Evolutionary conservation across 1,140 invertebrate species (phyloP), one percentile per base, ranked within the genome.

Genomic region (Panonychus citri): DNA sequence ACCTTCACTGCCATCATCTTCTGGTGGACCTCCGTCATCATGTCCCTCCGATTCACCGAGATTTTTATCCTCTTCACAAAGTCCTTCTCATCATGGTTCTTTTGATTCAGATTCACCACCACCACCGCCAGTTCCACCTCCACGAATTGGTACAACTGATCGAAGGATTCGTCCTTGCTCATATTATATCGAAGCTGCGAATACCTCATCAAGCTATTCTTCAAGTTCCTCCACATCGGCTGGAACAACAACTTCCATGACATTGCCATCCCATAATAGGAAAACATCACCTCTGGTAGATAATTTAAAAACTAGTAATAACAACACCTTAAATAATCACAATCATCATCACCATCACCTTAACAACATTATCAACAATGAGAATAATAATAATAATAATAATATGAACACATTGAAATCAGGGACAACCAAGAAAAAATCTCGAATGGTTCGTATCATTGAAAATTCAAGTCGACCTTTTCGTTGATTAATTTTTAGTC

Each of bases 381-480:
- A 40, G 39, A n/a, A 40, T 40, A 40, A 17, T 17, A 21, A 21
- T n/a, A 46, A 24, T n/a, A n/a, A 46, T 19, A n/a, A 46, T 46
- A 13, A 46, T n/a, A 13, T 46, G 43, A 46, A 46, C 43, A 46
- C 43, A 10, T n/a, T 21, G n/a, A n/a, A 46, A 21, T 24, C 25
- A 24, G 17, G 25, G 26, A 51, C 24, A 21, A 28, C 17, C 26
- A 51, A 51, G 27, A 27, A 24, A 51, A 51, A 51, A 27, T 21
- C 25, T 51, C 49, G 49, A 15, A 51, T 51, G 49, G 13, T 7
- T 26, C 24, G 26, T 13, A 51, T 51, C 2, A 26, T 51, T 28
- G 49, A 51, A 51, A 51, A 51, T 51, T 28, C 24, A 51, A 51
- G 49, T 51, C 43, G 43, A n/a, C n/a, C 15, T 46, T 46, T 46